Percentiles rank a stretch among this genome's conserved stretches.
These are phyloP conservation scores for Pachycephala philippinensis DNA, from an alignment of 2,113 vertebrate genomes.

Conservation along the genomic window DNA sequence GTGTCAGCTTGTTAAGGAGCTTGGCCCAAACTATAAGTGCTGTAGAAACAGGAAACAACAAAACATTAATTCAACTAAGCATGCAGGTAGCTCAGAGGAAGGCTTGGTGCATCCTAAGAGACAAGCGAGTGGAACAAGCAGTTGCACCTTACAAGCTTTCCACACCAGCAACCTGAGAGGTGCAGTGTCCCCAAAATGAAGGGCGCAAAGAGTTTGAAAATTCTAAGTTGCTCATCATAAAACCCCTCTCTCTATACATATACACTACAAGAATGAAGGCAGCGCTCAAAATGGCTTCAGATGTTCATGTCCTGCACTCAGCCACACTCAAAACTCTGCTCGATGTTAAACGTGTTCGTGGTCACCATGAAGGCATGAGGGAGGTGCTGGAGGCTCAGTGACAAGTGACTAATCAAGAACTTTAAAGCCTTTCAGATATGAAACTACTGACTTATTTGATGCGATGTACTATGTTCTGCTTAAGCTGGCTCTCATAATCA, in stretches of 20 bases:
- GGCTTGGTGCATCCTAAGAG: not conserved
- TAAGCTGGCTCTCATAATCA: not conserved
- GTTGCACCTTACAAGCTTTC: not conserved
- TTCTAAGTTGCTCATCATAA: not conserved
- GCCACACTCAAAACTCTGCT: not conserved
- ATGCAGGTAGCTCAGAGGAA: not conserved
- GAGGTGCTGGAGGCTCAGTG: not conserved
- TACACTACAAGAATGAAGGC: not conserved
- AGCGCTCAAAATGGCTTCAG: not conserved
- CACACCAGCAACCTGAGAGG: not conserved
- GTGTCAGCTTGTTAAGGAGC: not conserved
- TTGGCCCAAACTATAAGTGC: not conserved
- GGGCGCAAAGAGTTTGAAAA: not conserved
- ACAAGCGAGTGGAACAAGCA: not conserved
- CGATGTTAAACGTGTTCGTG: not conserved
- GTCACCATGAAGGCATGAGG: accelerated
- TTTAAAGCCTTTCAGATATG: not conserved
- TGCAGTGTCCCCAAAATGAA: not conserved
- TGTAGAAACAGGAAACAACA: not conserved
- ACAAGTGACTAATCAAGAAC: not conserved
- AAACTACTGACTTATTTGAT: not conserved
- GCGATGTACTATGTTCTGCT: not conserved
- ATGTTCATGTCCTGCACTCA: not conserved
- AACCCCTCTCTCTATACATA: not conserved
- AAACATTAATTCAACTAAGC: not conserved